Conservation (phyloP, 30 jellyfish, hydroid and myxozoan genomes). For the Aurelia coerulea region DNA sequence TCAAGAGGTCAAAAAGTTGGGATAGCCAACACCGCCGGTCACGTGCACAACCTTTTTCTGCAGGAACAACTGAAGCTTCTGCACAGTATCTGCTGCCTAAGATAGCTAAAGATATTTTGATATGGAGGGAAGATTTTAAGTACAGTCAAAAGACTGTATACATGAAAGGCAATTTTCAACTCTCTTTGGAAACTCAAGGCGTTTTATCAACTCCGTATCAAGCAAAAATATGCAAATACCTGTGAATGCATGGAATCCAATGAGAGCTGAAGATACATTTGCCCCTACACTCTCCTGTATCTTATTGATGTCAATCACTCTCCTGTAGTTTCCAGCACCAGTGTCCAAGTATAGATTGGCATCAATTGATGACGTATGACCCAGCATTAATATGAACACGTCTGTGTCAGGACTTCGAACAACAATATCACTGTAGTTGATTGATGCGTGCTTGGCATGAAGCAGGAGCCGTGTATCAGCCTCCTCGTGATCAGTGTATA, state of each 20-base stretch:
- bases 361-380: conserved; percentile 22
- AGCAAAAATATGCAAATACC: background rate
- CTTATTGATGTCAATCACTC: conserved; percentile 24
- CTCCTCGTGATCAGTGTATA: conserved; percentile 41
- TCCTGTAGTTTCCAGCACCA: conserved; percentile 42
- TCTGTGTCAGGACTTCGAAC: conserved; percentile 57
- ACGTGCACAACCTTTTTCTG: conserved; percentile 5
- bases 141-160: background rate
- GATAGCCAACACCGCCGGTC: background rate
- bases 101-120: background rate
- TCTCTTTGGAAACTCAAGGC: background rate
- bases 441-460: conserved; percentile 50
- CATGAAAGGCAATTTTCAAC: background rate
- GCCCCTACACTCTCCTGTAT: conserved; percentile 21
- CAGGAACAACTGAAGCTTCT: conserved; percentile 9
- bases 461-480: background rate
- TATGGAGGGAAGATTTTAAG: background rate
- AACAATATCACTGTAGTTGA: background rate
- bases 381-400: conserved; percentile 49
- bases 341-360: conserved; percentile 36
- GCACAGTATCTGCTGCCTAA: background rate
- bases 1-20: background rate
- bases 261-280: conserved; percentile 7
- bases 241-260: conserved; percentile 30
- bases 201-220: background rate